Percentiles rank a stretch among this genome's conserved stretches.
Evolutionary conservation across 2,888 invertebrate species (phyloP).

Genomic region (Phengaris alcon): DNA sequence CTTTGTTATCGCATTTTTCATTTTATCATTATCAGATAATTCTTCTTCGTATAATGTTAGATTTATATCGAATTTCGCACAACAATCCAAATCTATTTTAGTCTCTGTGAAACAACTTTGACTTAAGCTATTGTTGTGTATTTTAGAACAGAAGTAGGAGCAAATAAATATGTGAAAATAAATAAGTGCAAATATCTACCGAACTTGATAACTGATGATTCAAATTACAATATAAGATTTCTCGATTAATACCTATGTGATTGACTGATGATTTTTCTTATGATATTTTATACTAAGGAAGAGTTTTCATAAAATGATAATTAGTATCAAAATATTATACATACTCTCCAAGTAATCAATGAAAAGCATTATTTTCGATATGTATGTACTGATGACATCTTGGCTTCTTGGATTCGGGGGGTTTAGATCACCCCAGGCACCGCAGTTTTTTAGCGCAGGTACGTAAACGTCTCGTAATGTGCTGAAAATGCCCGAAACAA

Average conservation of each 20-base stretch:
- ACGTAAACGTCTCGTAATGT: slow-evolving; percentile 57
- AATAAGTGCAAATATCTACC: too few species aligned
- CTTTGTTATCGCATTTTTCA: slow-evolving; percentile 79
- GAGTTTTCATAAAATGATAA: background rate
- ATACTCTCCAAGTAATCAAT: slow-evolving; percentile 68
- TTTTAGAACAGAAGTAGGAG: too few species aligned
- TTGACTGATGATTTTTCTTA: too few species aligned
- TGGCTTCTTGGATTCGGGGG: slow-evolving; percentile 68
- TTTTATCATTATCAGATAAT: slow-evolving; percentile 78
- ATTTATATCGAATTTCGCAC: slow-evolving; percentile 81
- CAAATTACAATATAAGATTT: too few species aligned
- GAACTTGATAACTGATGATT: too few species aligned
- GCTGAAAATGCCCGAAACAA: slow-evolving; percentile 66
- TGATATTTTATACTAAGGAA: background rate
- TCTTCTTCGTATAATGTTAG: slow-evolving; percentile 78
- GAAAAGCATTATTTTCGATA: slow-evolving; percentile 67
- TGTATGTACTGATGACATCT: slow-evolving; percentile 59
- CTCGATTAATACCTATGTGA: too few species aligned
- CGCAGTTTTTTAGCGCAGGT: slow-evolving; percentile 57
- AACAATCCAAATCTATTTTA: slow-evolving; percentile 81
- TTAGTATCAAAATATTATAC: slow-evolving; percentile 9
- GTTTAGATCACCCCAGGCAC: slow-evolving; percentile 69
- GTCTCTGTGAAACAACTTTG: slow-evolving; percentile 72
- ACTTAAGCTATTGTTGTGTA: background rate
- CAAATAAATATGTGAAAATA: too few species aligned